Conservation (phyloP, 2,113 vertebrate genomes). For the Noturus placidus region DNA sequence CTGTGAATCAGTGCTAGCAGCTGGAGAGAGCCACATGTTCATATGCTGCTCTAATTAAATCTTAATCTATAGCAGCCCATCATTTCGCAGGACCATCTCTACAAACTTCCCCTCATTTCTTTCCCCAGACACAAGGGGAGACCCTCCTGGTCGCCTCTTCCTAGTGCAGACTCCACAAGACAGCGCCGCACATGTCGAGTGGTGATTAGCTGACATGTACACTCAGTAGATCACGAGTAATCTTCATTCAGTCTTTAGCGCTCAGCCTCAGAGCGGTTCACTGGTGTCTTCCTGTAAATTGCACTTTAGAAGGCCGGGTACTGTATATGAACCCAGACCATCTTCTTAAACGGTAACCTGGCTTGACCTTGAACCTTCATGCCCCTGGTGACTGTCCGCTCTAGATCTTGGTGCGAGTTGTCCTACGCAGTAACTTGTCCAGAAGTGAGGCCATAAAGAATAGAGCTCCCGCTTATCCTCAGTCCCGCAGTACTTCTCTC, state of each 20-base stretch:
- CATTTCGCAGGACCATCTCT: background rate
- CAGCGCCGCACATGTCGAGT: background rate
- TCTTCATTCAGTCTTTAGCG: background rate
- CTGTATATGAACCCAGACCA: background rate
- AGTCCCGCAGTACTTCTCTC: background rate
- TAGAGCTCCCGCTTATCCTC: background rate
- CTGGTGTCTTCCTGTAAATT: background rate
- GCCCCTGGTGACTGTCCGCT: background rate
- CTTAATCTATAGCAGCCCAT: background rate
- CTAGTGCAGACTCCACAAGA: background rate
- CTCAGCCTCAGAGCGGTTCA: background rate
- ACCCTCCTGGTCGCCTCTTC: background rate
- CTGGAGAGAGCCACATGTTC: constrained; percentile 15
- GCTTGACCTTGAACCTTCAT: background rate
- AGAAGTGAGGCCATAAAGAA: background rate
- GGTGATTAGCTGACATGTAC: background rate
- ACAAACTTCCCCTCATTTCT: background rate
- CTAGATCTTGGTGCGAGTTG: background rate
- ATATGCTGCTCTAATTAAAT: constrained; percentile 20
- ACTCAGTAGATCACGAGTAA: background rate
- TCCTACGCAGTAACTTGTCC: background rate
- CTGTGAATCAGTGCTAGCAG: background rate
- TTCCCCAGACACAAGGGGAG: background rate
- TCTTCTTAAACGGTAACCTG: background rate
- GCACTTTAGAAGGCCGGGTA: background rate